Base-by-base conservation (phyloP, 2,888 invertebrate genomes). In the Papilio demoleus region DNA sequence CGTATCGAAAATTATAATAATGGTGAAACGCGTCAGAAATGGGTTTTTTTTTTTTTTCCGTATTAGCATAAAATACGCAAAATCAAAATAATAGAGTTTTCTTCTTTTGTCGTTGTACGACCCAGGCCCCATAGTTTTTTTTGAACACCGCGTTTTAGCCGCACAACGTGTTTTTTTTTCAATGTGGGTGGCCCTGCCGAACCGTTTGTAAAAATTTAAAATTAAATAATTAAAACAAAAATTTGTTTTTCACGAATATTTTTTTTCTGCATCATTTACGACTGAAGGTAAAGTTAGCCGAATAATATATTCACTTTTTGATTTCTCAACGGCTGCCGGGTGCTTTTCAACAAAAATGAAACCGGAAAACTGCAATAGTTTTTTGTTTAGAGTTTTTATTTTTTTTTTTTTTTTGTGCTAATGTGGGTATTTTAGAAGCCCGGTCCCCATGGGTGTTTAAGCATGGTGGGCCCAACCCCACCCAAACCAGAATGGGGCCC, bases 361-460 rank as follows among this genome's bases (percentile, higher is more conserved):
- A 45, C 31, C 19, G 4, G 47, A 62, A 12, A 14, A 4, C n/a
- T n/a, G n/a, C n/a, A n/a, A 34, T 47, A 34, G 8, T 0, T n/a
- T n/a, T n/a, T n/a, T n/a, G n/a, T 47, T 45, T 62, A 62, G 34
- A 62, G 62, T 62, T 62, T 19, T 14, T 31, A n/a, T n/a, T n/a
- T n/a, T n/a, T n/a, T n/a, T n/a, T n/a, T n/a, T n/a, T n/a, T n/a
- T 14, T 19, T 62, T 47, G 19, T 42, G 34, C n/a, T 56, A 8
- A 31, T 17, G 1, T 9, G 9, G n/a, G n/a, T n/a, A n/a, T n/a
- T 31, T 17, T 56, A 9, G 9, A 31, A 56, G 31, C 9, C 24
- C 31, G 31, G n/a, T n/a, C n/a, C n/a, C 17, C 31, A 31, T 31
- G 27, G 31, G 53, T 56, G 31, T 56, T n/a, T n/a, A n/a, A 17